These are phyloP conservation scores for Trachymyrmex septentrionalis DNA, from an alignment of 1,140 invertebrate genomes.

Conservation along the genomic window DNA sequence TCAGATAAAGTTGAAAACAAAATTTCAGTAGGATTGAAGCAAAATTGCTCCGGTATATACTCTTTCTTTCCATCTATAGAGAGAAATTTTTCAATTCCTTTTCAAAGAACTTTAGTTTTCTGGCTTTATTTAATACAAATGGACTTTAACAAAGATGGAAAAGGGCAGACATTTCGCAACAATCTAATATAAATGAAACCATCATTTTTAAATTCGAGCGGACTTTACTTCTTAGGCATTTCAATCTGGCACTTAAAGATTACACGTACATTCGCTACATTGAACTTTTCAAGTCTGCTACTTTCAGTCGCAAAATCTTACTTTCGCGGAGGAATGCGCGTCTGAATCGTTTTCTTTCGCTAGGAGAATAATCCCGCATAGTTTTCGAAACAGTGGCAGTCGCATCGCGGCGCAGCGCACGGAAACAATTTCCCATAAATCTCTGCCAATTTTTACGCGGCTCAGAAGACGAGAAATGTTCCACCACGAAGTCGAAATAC, in stretches of 20 bases:
- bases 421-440: constrained; percentile 55
- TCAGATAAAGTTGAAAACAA: neutral
- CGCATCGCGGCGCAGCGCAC: neutral
- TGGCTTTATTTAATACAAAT: constrained; percentile 2
- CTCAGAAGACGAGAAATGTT: constrained; percentile 22
- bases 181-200: neutral
- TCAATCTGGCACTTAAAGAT: neutral
- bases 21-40: neutral
- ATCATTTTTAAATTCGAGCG: neutral
- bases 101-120: constrained; percentile 1
- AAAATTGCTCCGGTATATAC: neutral
- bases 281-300: constrained; percentile 23
- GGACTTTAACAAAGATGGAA: neutral
- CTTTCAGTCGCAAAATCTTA: constrained; percentile 42
- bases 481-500: constrained; percentile 30
- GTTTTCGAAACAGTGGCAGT: constrained; percentile 19
- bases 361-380: constrained; percentile 34
- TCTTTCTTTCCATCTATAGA: neutral
- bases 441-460: constrained; percentile 55
- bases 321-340: constrained; percentile 20
- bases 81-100: neutral
- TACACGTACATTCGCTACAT: neutral
- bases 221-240: neutral
- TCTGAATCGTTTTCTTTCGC: neutral
- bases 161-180: neutral